Base-by-base conservation (phyloP, 2,888 invertebrate species). In the Baronia brevicornis region DNA sequence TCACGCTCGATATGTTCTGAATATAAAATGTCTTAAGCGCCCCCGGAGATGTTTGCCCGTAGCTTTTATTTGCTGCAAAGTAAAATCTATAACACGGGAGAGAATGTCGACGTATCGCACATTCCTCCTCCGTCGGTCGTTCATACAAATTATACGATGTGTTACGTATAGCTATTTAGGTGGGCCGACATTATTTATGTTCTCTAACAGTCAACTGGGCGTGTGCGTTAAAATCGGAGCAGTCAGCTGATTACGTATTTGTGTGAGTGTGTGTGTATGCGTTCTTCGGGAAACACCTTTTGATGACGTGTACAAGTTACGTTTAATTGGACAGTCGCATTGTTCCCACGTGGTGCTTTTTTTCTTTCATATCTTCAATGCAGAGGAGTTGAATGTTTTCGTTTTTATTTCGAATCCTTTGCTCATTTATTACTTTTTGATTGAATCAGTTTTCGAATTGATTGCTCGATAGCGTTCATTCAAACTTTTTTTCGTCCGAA, bases 241-340 rank as follows among this genome's bases (percentile, higher is more conserved):
- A 82, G 74, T 82, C 82, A 82, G 82, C 82, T 84, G 82, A 78
- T 80, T 71, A 61, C 58, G 49, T 43, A 51, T 69, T 63, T 70
- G 71, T 71, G 70, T 61, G 70, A 69, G 70, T 73, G 73, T 73
- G 45, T 29, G 39, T 40, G 44, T 39, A 43, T 48, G 72, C 84
- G 84, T 82, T 82, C 84, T 80, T 84, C 77, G 84, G 84, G 84
- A 82, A 84, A 84, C 84, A 84, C 84, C 84, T 82, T 82, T 74
- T 71, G 80, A 82, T 84, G 82, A 84, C 82, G 84, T 77, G 74
- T 72, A 60, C 72, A 71, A 72, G 77, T 71, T 78, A 65, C 72
- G 73, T 75, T 79, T 82, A 84, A 84, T 82, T 84, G 79, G 82
- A 77, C 73, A 74, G 73, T 75, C 75, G 69, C 77, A 80, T 80